These are phyloP conservation scores for Molanna angustata DNA, from an alignment of 2,888 invertebrate genomes.

Conservation along the genomic window DNA sequence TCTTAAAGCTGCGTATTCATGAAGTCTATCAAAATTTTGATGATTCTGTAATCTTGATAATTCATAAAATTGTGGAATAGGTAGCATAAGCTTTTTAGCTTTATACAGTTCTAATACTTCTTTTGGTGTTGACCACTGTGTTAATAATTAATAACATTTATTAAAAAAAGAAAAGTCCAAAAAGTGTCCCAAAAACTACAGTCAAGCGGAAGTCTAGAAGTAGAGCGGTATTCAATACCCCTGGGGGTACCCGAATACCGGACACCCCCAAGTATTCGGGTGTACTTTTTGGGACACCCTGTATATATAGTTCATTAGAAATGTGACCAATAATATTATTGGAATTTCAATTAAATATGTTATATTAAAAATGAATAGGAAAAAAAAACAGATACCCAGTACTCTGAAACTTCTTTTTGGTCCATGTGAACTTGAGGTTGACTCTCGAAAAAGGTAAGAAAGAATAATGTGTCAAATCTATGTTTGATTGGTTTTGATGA, in stretches of 20 bases:
- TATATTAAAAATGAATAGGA: background rate
- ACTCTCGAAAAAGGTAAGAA: conserved; percentile 57
- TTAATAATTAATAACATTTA: conserved; percentile 37
- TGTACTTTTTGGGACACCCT: too few relatives aligned
- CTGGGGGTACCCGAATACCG: too few relatives aligned
- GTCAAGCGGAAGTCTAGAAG: too few relatives aligned
- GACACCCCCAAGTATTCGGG: too few relatives aligned
- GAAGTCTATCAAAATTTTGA: conserved; percentile 54
- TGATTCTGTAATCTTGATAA: conserved; percentile 60
- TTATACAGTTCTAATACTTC: conserved; percentile 47
- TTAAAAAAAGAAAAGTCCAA: too few relatives aligned
- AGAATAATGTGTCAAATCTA: conserved; percentile 74
- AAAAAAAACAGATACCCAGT: conserved; percentile 43
- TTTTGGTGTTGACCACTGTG: conserved; percentile 66
- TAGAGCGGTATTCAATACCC: too few relatives aligned
- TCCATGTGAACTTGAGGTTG: conserved; percentile 53
- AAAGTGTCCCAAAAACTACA: too few relatives aligned
- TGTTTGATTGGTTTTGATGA: conserved; percentile 40
- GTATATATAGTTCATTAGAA: too few relatives aligned
- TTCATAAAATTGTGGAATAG: conserved; percentile 79
- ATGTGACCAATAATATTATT: too few relatives aligned
- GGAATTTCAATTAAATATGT: background rate
- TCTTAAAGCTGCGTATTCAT: conserved; percentile 57
- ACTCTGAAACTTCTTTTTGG: conserved; percentile 49
- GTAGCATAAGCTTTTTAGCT: conserved; percentile 51